These are phyloP conservation scores for Actinostola sp. DNA, from an alignment of 92 coral and sea anemone genomes.

Conservation along the genomic window DNA sequence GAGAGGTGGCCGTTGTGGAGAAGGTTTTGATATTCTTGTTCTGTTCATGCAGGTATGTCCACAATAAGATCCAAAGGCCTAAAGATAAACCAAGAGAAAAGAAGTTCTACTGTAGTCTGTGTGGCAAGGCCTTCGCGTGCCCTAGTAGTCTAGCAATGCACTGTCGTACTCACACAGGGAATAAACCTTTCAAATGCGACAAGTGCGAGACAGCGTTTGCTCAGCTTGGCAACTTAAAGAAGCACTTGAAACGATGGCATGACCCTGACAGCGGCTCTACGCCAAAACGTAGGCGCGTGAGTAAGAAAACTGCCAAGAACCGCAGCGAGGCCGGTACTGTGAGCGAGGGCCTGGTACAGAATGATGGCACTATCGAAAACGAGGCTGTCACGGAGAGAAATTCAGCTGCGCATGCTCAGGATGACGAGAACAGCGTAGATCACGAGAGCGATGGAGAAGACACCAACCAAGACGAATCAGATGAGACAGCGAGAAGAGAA, in stretches of 20 bases:
- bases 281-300: slow-evolving; percentile 12
- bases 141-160: slow-evolving; percentile 92
- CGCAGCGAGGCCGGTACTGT: background rate
- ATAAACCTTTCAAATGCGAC: slow-evolving; percentile 72
- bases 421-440: background rate
- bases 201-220: slow-evolving; percentile 70
- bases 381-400: slow-evolving; percentile 10
- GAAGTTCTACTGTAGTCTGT: slow-evolving; percentile 78
- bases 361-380: background rate
- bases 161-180: slow-evolving; percentile 79
- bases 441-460: slow-evolving; percentile 13
- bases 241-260: slow-evolving; percentile 79
- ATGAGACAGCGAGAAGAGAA: slow-evolving; percentile 11
- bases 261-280: slow-evolving; percentile 18
- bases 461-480: background rate
- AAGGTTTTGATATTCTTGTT: too few species aligned
- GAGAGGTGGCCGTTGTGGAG: too few species aligned
- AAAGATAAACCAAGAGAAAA: slow-evolving; percentile 79
- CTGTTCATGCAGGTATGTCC: slow-evolving; percentile 8
- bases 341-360: slow-evolving; percentile 5
- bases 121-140: slow-evolving; percentile 88
- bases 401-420: background rate
- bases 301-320: slow-evolving; percentile 18
- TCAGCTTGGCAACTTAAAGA: slow-evolving; percentile 83
- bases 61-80: slow-evolving; percentile 77